A percentile compares a stretch with the other conserved stretches of the same genome.
phyloP scores from a whole-genome alignment of 2,797 vertebrate species.

The Muscicapa comitata region DNA sequence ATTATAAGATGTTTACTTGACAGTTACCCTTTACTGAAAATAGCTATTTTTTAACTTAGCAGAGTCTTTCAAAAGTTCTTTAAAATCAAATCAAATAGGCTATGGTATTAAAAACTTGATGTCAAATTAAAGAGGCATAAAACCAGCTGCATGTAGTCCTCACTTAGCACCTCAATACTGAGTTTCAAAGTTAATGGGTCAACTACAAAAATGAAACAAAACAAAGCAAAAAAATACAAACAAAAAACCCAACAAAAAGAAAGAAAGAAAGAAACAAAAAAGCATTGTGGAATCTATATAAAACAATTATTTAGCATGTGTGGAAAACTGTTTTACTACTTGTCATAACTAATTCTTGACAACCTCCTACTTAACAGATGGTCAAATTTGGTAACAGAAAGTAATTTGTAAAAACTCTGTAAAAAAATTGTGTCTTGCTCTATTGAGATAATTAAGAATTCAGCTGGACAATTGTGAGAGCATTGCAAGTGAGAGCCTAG shows the following conservation, averaged over 20 bases:
- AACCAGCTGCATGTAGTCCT: not conserved
- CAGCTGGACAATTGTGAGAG: not conserved
- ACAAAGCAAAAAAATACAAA: not conserved
- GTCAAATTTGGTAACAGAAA: constrained; percentile 29
- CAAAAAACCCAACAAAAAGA: not conserved
- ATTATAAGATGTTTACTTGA: not conserved
- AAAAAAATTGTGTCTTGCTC: not conserved
- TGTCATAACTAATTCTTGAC: constrained; percentile 52
- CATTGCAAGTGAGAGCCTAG: not conserved
- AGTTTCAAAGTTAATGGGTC: not conserved
- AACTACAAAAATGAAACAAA: not conserved
- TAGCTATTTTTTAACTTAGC: not conserved
- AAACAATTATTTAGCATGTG: constrained; percentile 9
- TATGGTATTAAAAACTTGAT: not conserved
- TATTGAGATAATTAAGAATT: not conserved
- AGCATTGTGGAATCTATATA: not conserved
- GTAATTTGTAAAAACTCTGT: not conserved
- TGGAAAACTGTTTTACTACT: constrained; percentile 41
- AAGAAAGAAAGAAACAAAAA: not conserved
- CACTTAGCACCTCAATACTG: not conserved
- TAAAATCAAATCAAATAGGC: not conserved
- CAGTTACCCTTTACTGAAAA: not conserved
- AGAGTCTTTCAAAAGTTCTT: not conserved
- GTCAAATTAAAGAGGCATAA: not conserved
- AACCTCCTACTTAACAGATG: constrained; percentile 59